Evolutionary conservation across 2,888 invertebrate genomes (phyloP).

Genomic region (Noctua janthina): DNA sequence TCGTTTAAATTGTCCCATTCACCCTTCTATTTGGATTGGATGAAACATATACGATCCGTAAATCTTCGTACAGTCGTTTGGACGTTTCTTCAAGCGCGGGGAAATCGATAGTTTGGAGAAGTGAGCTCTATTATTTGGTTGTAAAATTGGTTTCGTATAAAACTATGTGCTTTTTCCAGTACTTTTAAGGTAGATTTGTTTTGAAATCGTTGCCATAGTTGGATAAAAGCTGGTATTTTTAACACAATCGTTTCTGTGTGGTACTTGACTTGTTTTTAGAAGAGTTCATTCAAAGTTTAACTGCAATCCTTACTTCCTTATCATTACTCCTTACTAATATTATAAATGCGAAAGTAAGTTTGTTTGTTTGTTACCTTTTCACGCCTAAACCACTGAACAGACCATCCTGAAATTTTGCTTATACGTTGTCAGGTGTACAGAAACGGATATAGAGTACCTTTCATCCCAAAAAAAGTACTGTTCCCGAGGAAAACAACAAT

Average conservation of each 20-base stretch:
- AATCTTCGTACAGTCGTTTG: slow-evolving; percentile 53
- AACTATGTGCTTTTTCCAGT: not conserved
- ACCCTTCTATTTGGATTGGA: slow-evolving; percentile 50
- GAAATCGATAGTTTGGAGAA: slow-evolving; percentile 30
- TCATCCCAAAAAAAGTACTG: too few relatives aligned
- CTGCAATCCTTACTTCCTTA: too few relatives aligned
- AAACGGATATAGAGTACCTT: too few relatives aligned
- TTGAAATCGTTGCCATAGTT: not conserved
- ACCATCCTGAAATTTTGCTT: too few relatives aligned
- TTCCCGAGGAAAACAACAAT: too few relatives aligned
- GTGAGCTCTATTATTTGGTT: slow-evolving; percentile 37
- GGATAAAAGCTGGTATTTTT: not conserved
- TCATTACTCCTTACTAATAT: too few relatives aligned
- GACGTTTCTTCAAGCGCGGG: slow-evolving; percentile 38
- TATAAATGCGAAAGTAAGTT: too few relatives aligned
- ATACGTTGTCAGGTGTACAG: too few relatives aligned
- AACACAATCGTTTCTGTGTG: not conserved
- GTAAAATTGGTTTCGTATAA: slow-evolving; percentile 24
- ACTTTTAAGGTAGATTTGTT: not conserved
- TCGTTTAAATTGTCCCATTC: slow-evolving; percentile 51
- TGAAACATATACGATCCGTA: slow-evolving; percentile 58
- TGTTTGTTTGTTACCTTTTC: too few relatives aligned
- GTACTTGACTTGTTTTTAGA: not conserved
- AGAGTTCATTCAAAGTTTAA: not conserved
- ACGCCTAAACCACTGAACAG: too few relatives aligned